A percentile compares a stretch with the other conserved stretches of the same genome.
These are phyloP conservation scores for Limnothrissa miodon DNA, from an alignment of 2,113 vertebrate genomes.

Conservation along the genomic window DNA sequence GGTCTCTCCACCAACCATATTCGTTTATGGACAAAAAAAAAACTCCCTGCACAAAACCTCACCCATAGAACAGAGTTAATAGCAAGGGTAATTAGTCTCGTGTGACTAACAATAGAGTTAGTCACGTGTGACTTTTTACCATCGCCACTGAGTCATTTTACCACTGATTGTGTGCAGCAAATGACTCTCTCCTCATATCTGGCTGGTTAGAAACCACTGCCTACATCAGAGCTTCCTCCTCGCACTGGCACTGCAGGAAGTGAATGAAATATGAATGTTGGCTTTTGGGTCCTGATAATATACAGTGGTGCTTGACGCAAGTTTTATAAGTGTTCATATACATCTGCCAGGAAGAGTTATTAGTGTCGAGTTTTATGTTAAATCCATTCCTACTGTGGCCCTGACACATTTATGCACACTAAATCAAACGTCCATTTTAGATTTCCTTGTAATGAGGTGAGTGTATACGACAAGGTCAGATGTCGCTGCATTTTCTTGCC, in stretches of 20 bases:
- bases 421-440: neutral
- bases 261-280: neutral
- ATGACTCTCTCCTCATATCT: neutral
- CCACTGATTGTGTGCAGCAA: neutral
- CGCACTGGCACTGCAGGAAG: neutral
- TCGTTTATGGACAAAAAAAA: neutral
- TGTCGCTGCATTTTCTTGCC: neutral
- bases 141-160: neutral
- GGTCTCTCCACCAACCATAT: neutral
- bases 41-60: neutral
- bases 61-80: neutral
- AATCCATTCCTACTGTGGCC: neutral
- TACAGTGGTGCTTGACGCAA: neutral
- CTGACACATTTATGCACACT: neutral
- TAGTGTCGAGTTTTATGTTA: neutral
- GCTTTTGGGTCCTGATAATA: neutral
- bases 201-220: neutral
- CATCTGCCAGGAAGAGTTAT: neutral
- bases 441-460: neutral
- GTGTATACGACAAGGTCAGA: neutral
- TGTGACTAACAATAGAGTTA: neutral
- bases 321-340: neutral
- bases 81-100: neutral
- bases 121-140: neutral
- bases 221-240: neutral